phyloP scores from a whole-genome alignment of 2,113 vertebrate genomes.

The Hipposideros armiger region DNA sequence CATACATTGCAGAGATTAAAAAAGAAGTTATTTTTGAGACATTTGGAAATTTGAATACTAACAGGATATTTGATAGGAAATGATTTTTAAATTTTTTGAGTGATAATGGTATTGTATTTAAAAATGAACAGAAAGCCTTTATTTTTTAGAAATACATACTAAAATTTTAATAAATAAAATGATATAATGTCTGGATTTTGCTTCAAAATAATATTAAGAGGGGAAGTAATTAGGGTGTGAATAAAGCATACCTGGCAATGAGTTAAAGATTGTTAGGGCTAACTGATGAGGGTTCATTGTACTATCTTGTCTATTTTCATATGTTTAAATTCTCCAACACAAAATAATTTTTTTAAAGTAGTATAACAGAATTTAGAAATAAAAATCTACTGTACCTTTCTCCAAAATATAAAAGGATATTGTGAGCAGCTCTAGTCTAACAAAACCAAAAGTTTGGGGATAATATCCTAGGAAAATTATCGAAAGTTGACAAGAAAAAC shows the following conservation, averaged over 20 bases:
- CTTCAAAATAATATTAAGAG: conserved; percentile 17
- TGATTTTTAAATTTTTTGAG: not conserved
- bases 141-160: not conserved
- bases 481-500: not conserved
- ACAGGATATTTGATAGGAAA: not conserved
- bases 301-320: not conserved
- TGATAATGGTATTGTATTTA: not conserved
- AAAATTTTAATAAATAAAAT: not conserved
- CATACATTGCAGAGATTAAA: not conserved
- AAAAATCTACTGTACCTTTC: not conserved
- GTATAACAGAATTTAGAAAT: not conserved
- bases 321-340: conserved; percentile 18
- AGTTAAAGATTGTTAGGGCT: not conserved
- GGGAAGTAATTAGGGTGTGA: not conserved
- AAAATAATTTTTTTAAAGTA: not conserved
- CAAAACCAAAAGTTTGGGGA: not conserved
- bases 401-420: not conserved
- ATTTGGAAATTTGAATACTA: not conserved
- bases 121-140: not conserved
- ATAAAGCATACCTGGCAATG: not conserved
- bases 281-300: not conserved
- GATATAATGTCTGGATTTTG: not conserved
- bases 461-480: not conserved
- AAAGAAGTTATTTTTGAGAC: not conserved
- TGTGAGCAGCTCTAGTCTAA: not conserved